phyloP scores from a whole-genome alignment of 2,113 vertebrate genomes.

The Osmerus mordax region DNA sequence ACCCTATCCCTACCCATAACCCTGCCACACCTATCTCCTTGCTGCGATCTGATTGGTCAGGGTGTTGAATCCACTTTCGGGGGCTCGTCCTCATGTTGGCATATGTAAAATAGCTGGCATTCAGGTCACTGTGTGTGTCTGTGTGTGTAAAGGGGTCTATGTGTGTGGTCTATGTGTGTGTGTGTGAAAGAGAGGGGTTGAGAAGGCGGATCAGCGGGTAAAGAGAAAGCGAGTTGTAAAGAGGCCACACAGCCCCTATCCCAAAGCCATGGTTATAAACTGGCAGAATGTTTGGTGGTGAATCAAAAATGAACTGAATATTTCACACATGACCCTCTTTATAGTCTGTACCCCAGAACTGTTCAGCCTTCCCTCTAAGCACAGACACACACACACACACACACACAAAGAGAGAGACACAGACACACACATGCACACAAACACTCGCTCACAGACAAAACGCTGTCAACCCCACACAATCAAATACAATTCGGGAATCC shows the following conservation, averaged over 20 bases:
- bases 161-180: neutral
- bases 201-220: neutral
- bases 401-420: conserved; percentile 7
- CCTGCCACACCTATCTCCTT: no score
- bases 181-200: neutral
- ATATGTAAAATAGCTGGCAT: conserved; percentile 6
- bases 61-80: no score
- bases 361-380: conserved; percentile 23
- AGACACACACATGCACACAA: conserved; percentile 15
- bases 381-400: conserved; percentile 11
- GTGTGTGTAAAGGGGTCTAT: neutral
- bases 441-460: no score
- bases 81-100: no score
- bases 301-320: conserved; percentile 55
- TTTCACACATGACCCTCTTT: conserved; percentile 60
- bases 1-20: no score
- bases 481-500: conserved; percentile 19
- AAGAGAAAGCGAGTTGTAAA: conserved; percentile 11
- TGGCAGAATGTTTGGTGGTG: conserved; percentile 34
- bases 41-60: no score
- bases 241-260: conserved; percentile 4
- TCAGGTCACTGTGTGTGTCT: neutral
- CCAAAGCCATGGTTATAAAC: conserved; percentile 29
- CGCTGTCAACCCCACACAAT: neutral
- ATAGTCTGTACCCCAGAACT: conserved; percentile 11